These are phyloP conservation scores for Archegozetes longisetosus DNA, from an alignment of 1,140 invertebrate species.

Conservation along the genomic window DNA sequence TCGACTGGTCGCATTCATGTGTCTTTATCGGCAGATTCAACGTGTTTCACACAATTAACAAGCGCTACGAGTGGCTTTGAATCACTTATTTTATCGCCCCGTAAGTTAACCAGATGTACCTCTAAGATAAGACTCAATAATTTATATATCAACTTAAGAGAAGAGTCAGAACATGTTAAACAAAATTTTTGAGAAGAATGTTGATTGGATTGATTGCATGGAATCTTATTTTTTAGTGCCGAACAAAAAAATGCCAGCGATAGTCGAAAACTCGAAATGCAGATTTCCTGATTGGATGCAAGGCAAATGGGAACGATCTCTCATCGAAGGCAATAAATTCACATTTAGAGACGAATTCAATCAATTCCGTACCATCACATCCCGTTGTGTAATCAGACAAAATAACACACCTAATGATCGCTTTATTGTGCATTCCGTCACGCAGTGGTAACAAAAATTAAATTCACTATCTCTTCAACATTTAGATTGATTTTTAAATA, in stretches of 20 bases:
- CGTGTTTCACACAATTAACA: slow-evolving; percentile 40
- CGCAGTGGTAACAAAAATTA: slow-evolving; percentile 34
- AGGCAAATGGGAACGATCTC: slow-evolving; percentile 43
- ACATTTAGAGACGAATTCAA: slow-evolving; percentile 44
- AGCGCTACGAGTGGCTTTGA: slow-evolving; percentile 43
- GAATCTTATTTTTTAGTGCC: slow-evolving; percentile 15
- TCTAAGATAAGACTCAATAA: neutral
- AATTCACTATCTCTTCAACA: neutral
- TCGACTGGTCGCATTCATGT: slow-evolving; percentile 40
- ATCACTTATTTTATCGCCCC: slow-evolving; percentile 36
- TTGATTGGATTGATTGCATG: too few species aligned
- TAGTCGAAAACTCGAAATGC: slow-evolving; percentile 22
- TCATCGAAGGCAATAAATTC: slow-evolving; percentile 41
- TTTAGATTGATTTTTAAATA: neutral
- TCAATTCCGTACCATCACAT: slow-evolving; percentile 43
- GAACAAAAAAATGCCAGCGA: slow-evolving; percentile 18
- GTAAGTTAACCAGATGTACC: slow-evolving; percentile 18
- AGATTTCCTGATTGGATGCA: slow-evolving; percentile 48
- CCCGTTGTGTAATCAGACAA: slow-evolving; percentile 34
- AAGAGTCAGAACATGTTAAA: neutral
- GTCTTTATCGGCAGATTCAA: slow-evolving; percentile 49
- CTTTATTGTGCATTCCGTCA: slow-evolving; percentile 35
- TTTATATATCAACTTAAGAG: neutral
- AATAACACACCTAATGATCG: slow-evolving; percentile 28
- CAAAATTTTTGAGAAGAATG: neutral